phyloP scores from a whole-genome alignment of 1,140 invertebrate species.

The Eumeta japonica region DNA sequence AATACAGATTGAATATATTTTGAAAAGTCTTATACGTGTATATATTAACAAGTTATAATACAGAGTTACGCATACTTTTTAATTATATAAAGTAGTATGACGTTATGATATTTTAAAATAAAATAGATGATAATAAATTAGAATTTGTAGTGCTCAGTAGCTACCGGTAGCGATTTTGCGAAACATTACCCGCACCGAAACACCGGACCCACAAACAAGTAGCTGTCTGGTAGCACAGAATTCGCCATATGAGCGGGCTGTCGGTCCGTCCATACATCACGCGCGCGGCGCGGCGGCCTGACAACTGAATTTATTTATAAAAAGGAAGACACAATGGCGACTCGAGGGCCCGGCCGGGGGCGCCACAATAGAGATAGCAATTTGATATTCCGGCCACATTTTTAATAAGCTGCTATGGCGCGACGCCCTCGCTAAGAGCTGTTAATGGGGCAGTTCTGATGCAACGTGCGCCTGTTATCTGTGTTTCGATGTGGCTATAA shows the following conservation, averaged over 20 bases:
- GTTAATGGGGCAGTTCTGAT: constrained; percentile 37
- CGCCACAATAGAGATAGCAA: constrained; percentile 54
- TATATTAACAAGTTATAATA: no score
- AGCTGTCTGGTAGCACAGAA: constrained; percentile 16
- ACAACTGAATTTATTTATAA: constrained; percentile 55
- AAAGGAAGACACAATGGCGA: constrained; percentile 49
- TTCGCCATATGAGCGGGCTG: constrained; percentile 47
- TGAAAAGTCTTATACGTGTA: no score
- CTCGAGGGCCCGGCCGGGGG: constrained; percentile 28
- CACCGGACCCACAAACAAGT: no score
- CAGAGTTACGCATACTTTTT: no score
- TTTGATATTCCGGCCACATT: constrained; percentile 59
- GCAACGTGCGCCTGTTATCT: constrained; percentile 40
- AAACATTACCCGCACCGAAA: no score
- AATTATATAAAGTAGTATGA: no score
- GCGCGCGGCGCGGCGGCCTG: constrained; percentile 39
- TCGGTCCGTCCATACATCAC: constrained; percentile 46
- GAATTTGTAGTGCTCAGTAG: no score
- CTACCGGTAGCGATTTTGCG: no score
- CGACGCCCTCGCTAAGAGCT: no score
- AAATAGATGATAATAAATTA: no score
- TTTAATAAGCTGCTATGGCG: constrained; percentile 46
- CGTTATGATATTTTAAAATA: no score
- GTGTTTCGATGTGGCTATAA: constrained; percentile 40
- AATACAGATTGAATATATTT: no score